Evolutionary conservation across 2,888 invertebrate species (phyloP), one percentile per base, ranked within the genome.

Genomic region (Ariolimax columbianus): DNA sequence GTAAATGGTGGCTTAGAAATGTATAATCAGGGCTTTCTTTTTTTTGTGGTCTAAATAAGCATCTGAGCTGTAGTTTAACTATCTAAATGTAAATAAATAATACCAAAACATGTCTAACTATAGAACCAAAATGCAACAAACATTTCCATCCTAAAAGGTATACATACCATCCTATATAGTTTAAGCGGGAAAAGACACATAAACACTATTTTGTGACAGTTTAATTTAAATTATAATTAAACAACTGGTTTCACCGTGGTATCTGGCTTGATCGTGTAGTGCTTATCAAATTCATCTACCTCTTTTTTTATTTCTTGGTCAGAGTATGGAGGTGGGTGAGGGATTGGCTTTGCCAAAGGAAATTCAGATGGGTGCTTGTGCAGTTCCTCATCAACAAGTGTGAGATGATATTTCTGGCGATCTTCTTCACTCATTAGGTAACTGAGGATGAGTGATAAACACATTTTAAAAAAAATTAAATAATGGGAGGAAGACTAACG

Each of bases 401-500:
- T 86, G 23, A 89, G 85, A 73, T 90, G 90, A 77, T 90, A 90
- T 72, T 89, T 88, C 79, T 88, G 73, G n/a, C 90, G 83, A 1
- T 86, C 86, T 55, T 88, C 89, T n/a, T 89, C 89, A 26, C 87
- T 79, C 81, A 89, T 86, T 19, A 90, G 33, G 78, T 88, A 88
- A 82, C 91, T 91, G 84, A 17, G 26, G n/a, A 63, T n/a, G n/a
- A 63, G 59, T 14, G 6, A 19, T 26, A 72, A 4, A 14, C 1
- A 36, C 17, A 19, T 6, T 23, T 38, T 2, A 36, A 33, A 11
- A 33, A 26, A 6, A 33, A 47, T 47, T 47, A 47, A 47, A 11
- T 11, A n/a, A n/a, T n/a, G n/a, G n/a, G n/a, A n/a, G n/a, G n/a
- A n/a, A n/a, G n/a, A n/a, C n/a, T n/a, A n/a, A n/a, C n/a, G n/a